phyloP scores from a whole-genome alignment of 2,888 invertebrate genomes.

The Cordilura impudica region DNA sequence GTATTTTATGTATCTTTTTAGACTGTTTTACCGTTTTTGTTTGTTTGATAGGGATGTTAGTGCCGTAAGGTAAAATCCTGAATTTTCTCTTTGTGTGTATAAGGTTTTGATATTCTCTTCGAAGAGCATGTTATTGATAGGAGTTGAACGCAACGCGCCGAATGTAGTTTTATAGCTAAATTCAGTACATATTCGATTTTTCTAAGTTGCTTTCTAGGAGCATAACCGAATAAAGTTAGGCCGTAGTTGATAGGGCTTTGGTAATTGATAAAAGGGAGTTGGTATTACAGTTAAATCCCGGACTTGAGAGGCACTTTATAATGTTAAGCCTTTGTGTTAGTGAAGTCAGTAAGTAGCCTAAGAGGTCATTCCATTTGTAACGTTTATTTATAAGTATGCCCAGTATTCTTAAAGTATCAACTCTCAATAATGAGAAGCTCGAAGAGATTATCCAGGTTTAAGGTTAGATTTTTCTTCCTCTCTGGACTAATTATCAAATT shows the following conservation, averaged over 20 bases:
- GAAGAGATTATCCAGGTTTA: not conserved
- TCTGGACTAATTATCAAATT: conserved; percentile 14
- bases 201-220: not conserved
- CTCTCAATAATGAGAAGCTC: not conserved
- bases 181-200: conserved; percentile 34
- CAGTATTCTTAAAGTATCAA: conserved; percentile 27
- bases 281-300: conserved; percentile 23
- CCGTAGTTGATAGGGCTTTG: conserved; percentile 37
- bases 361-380: conserved; percentile 58
- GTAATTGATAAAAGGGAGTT: conserved; percentile 2
- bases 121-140: conserved; percentile 38
- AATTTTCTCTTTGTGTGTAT: not conserved
- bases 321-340: conserved; percentile 47
- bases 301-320: conserved; percentile 41
- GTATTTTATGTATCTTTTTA: not conserved
- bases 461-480: not conserved
- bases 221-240: conserved; percentile 19
- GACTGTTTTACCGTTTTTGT: not conserved
- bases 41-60: not conserved
- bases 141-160: conserved; percentile 31
- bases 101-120: conserved; percentile 23
- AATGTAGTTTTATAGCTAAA: conserved; percentile 21
- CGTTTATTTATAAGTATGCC: conserved; percentile 58
- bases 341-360: conserved; percentile 13
- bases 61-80: no score